Base-by-base conservation (phyloP, 1,140 invertebrate genomes). In the Anoplolepis gracilipes region DNA sequence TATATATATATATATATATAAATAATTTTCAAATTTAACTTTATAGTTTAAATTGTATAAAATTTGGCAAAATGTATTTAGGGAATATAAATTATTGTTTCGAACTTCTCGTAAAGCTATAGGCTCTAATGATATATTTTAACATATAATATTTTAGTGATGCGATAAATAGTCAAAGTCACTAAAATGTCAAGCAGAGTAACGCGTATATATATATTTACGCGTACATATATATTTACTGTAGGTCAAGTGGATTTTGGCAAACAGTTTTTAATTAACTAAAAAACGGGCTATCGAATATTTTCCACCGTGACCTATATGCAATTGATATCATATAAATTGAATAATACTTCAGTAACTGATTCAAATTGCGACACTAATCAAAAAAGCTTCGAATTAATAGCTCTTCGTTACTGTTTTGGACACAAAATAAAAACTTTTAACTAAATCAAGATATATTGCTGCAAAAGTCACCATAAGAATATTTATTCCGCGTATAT, bases 231-330 rank as follows among this genome's bases (percentile, higher is more conserved):
- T 46, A 59, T 82, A 82, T 82, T 82, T 82, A 72, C 36, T 19
- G 22, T 82, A 72, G 78, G 78, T 82, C 78, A 82, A 82, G 67
- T 82, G 78, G 67, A 61, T 28, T 82, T 82, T n/a, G 59, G 67
- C 67, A 82, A 82, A 72, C 55, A 59, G 53, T 69, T 82, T 82
- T 82, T 82, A 82, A 82, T 82, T 61, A 82, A 82, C 78, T 82
- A 82, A 82, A 49, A 49, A 72, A 67, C 67, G 67, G 67, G 53
- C 53, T 53, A 36, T 82, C 67, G 67, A 82, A 82, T 82, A 82
- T 73, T 82, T 81, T 28, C 36, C 36, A 57, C n/a, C 36, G 53
- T 7, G 36, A 13, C 49, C 33, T 25, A 33, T 55, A 57, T n/a
- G 19, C 67, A 72, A 82, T 69, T 82, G 78, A 73, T 82, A 82